Percentiles rank a stretch among this genome's conserved stretches.
These are phyloP conservation scores for Antheraea assamensis DNA, from an alignment of 2,888 invertebrate species.

Conservation along the genomic window DNA sequence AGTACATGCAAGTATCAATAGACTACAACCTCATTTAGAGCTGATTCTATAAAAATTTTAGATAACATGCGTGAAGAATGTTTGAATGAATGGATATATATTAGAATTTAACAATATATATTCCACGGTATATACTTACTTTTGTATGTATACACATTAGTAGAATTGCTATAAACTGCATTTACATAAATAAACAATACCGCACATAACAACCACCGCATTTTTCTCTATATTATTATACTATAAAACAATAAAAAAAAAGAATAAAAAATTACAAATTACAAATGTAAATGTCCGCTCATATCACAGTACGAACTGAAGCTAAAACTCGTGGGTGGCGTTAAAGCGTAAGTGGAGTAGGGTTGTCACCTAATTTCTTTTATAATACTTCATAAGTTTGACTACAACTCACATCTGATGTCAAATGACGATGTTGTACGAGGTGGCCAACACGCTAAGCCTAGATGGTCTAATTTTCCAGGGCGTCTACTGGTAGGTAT, in stretches of 20 bases:
- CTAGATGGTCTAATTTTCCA: background rate
- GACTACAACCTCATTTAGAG: too few species aligned
- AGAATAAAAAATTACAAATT: background rate
- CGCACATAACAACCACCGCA: constrained; percentile 1
- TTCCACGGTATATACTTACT: background rate
- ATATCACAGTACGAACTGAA: constrained; percentile 9
- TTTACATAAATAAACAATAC: background rate
- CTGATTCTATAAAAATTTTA: too few species aligned
- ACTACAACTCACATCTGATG: background rate
- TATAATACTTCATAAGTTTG: too few species aligned
- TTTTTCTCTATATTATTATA: background rate
- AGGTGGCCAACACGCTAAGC: background rate
- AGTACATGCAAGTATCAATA: too few species aligned
- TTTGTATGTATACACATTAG: constrained; percentile 11
- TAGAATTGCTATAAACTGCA: background rate
- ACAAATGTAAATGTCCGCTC: background rate
- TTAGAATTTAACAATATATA: background rate
- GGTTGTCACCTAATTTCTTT: background rate
- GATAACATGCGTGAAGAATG: too few species aligned
- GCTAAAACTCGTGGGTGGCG: constrained; percentile 5
- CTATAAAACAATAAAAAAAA: background rate
- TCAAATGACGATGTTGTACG: background rate
- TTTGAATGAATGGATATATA: too few species aligned
- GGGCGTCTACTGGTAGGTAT: background rate
- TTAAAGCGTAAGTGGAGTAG: background rate